Conservation (phyloP, 1,140 invertebrate species). For the Probaryconus sp. region DNA sequence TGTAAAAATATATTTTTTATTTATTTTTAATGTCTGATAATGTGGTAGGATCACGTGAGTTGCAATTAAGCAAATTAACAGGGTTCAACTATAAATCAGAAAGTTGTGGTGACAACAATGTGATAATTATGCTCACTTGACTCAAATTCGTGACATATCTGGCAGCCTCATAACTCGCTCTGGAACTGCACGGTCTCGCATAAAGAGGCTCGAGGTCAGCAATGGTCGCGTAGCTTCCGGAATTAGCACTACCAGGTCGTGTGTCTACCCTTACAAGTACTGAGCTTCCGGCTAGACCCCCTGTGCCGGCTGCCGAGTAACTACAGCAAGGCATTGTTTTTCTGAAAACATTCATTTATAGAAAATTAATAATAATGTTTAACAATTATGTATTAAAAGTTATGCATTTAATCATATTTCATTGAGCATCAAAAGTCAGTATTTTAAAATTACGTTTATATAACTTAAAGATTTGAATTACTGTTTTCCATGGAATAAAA, state of each 20-base stretch:
- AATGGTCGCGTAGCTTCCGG: slow-evolving; percentile 88
- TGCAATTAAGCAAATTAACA: slow-evolving; percentile 37
- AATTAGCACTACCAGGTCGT: slow-evolving; percentile 84
- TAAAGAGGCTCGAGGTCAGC: slow-evolving; percentile 83
- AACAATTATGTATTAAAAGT: no score
- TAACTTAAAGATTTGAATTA: no score
- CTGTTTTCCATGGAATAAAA: no score
- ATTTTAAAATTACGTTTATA: no score
- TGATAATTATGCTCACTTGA: slow-evolving; percentile 76
- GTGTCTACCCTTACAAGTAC: slow-evolving; percentile 84
- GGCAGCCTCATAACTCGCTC: slow-evolving; percentile 82
- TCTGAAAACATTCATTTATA: slow-evolving; percentile 59
- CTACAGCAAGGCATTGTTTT: slow-evolving; percentile 77
- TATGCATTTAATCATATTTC: not conserved
- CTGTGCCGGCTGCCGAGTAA: slow-evolving; percentile 75
- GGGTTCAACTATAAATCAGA: slow-evolving; percentile 10
- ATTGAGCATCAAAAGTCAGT: no score
- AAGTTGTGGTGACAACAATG: slow-evolving; percentile 26
- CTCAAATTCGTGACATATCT: slow-evolving; percentile 79
- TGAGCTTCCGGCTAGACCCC: slow-evolving; percentile 75
- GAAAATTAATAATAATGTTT: not conserved
- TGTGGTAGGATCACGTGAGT: not conserved
- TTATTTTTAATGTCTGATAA: no score
- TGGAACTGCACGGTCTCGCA: slow-evolving; percentile 79
- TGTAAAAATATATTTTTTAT: no score